A percentile compares a stretch with the other conserved stretches of the same genome.
These are phyloP conservation scores for Axinella damicornis DNA, from an alignment of 37 sponge, comb jelly and placozoan species.

Conservation along the genomic window DNA sequence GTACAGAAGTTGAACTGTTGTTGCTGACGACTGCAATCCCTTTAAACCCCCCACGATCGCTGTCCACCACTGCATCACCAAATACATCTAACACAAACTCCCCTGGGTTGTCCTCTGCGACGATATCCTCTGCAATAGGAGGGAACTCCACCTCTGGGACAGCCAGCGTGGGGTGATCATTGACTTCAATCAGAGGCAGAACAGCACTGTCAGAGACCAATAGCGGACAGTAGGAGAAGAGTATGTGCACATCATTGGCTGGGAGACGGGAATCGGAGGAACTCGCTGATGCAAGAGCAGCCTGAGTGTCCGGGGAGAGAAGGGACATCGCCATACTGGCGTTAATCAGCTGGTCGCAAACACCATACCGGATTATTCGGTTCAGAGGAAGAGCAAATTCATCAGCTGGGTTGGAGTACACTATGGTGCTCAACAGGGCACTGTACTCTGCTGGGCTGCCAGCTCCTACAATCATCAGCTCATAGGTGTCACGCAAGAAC, in stretches of 20 bases:
- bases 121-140: constrained; percentile 48
- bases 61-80: constrained; percentile 42
- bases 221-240: background rate
- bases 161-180: constrained; percentile 48
- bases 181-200: constrained; percentile 26
- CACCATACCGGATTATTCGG: constrained; percentile 64
- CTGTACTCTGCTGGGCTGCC: constrained; percentile 31
- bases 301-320: constrained; percentile 27
- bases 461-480: constrained; percentile 53
- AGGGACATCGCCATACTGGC: background rate
- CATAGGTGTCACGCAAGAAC: constrained; percentile 8
- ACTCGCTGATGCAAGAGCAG: constrained; percentile 1
- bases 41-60: constrained; percentile 12
- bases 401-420: constrained; percentile 62
- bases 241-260: background rate
- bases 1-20: background rate
- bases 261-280: background rate
- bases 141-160: constrained; percentile 2
- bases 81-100: constrained; percentile 31
- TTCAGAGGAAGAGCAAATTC: constrained; percentile 44
- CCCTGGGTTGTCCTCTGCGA: constrained; percentile 31
- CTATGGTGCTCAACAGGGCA: constrained; percentile 27
- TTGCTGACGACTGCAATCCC: constrained; percentile 55
- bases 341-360: constrained; percentile 45
- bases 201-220: background rate